Base-by-base conservation (phyloP, 1,140 invertebrate genomes). In the Uloborus diversus region DNA sequence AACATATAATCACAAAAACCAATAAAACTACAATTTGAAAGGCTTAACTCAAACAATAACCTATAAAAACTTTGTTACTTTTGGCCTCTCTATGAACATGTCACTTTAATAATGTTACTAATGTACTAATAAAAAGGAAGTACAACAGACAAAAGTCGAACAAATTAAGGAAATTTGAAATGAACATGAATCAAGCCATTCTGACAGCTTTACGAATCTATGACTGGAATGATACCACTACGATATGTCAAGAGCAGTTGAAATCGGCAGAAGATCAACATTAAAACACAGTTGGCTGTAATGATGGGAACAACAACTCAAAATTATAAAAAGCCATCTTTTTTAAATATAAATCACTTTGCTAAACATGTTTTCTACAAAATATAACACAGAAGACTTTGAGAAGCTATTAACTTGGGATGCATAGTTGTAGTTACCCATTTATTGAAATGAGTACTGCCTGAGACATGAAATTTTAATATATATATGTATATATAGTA, bases 221-320 rank as follows among this genome's bases (percentile, higher is more conserved):
- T 73, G 35, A 32, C 28, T 73, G 69, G 69, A 73, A 73, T 73
- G 69, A 73, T 73, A 42, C 37, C 32, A 61, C 69, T 61, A 73
- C 69, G 53, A 73, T 71, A 71, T 73, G 69, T 73, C 49, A n/a
- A 61, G 32, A 61, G 69, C 35, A 23, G 53, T 59, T 73, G 57
- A 73, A 73, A 42, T 42, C 23, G 56, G 57, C 56, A 73, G 56
- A 73, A 73, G 32, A 70, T 28, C 30, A 61, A 32, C 57, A 30
- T 61, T 32, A 61, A n/a, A 61, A 32, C 57, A 30, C 30, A 32
- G 17, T 20, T 61, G 35, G 27, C 56, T 30, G 27, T 57, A 71
- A 69, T 42, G 30, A 20, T 57, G n/a, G 51, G 25, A 35, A 57
- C 17, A 28, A 59, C 37, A 71, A 42, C 33, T 73, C 20, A 73